A percentile compares a stretch with the other conserved stretches of the same genome.
Conservation (phyloP, 1,140 invertebrate genomes). For the Druon quercuslanigerum region DNA sequence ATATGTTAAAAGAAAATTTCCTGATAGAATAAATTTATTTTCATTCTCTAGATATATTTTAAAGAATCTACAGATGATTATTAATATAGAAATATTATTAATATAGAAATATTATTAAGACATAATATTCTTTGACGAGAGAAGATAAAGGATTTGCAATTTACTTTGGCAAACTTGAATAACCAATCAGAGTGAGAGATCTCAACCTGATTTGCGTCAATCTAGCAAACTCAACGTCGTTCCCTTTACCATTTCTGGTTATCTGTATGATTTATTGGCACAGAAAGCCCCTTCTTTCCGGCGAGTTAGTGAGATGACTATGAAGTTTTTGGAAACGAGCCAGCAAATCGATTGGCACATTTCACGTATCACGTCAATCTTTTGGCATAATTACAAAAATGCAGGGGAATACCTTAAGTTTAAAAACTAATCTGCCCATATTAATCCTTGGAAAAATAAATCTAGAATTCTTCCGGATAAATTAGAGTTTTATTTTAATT, state of each 20-base stretch:
- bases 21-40: too few relatives aligned
- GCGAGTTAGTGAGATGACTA: constrained; percentile 13
- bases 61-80: too few relatives aligned
- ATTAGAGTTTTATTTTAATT: too few relatives aligned
- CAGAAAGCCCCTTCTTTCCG: constrained; percentile 23
- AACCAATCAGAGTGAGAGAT: neutral
- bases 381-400: constrained; percentile 6
- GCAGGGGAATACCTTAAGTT: too few relatives aligned
- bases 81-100: too few relatives aligned
- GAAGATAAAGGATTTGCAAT: neutral
- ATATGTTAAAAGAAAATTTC: too few relatives aligned
- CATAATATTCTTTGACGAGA: neutral
- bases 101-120: too few relatives aligned
- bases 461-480: too few relatives aligned
- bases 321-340: constrained; percentile 26
- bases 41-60: too few relatives aligned
- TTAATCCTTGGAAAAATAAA: too few relatives aligned
- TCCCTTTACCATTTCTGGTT: constrained; percentile 17
- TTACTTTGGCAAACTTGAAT: neutral
- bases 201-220: neutral
- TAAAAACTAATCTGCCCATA: too few relatives aligned
- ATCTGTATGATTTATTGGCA: constrained; percentile 25
- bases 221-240: constrained; percentile 3
- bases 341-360: constrained; percentile 21
- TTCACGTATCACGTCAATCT: constrained; percentile 21